Evolutionary conservation across 2,113 vertebrate species (phyloP).

Genomic region (Ceyx melanurus): DNA sequence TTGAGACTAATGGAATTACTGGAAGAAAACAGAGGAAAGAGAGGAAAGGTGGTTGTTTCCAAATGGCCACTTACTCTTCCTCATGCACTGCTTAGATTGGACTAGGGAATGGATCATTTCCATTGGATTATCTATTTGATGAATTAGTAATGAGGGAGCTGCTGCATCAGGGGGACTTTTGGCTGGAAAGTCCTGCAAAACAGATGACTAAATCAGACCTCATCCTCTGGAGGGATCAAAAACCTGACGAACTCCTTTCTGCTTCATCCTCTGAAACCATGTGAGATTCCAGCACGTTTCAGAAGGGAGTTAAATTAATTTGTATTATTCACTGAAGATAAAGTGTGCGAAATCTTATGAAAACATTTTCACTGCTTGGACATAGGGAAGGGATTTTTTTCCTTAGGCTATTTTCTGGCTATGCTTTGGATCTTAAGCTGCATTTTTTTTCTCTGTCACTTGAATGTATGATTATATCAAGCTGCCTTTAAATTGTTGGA

Average conservation of each 20-base stretch:
- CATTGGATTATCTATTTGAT: neutral
- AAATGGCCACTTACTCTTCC: neutral
- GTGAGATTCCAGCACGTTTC: neutral
- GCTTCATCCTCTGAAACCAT: neutral
- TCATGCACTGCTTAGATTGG: neutral
- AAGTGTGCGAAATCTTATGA: neutral
- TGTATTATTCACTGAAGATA: neutral
- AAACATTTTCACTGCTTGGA: neutral
- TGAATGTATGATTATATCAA: neutral
- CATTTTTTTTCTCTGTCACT: neutral
- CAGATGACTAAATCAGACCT: neutral
- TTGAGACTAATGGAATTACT: constrained; percentile 6
- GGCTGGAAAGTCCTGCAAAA: neutral
- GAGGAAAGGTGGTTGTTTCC: neutral
- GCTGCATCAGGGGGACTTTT: neutral
- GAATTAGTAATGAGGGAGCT: neutral
- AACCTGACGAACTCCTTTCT: neutral
- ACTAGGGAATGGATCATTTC: neutral
- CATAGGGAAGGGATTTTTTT: neutral
- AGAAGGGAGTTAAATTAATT: neutral
- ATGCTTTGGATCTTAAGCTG: neutral
- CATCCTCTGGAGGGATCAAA: neutral
- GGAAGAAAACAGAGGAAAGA: neutral
- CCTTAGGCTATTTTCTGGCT: neutral
- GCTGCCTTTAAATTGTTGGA: constrained; percentile 1